Evolutionary conservation across 2,797 vertebrate species (phyloP), one percentile per base, ranked within the genome.

Genomic region (Galago senegalensis): DNA sequence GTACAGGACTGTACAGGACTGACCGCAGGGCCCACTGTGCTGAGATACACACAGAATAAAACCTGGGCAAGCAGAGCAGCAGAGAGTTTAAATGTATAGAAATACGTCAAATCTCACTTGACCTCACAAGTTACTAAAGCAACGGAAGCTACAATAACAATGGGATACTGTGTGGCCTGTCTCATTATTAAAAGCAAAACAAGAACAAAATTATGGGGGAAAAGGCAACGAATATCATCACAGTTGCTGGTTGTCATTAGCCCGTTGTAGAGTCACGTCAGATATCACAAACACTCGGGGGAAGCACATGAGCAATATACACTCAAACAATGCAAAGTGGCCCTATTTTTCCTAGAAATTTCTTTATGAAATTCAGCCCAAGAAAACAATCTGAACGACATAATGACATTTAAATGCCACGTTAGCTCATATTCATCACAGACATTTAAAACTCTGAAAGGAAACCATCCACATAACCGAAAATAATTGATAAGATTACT

Each of bases 141-240:
- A 85, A 85, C 65, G 1, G 31, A 61, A 94, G 81, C 5, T 87
- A 92, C 89, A 92, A 37, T 83, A 70, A 49, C 25, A 87, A 88
- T 58, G 6, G 5, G 34, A 84, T 56, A 58, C 4, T 72, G 40
- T 37, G 7, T n/a, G 82, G 3, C 69, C 21, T 91, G 17, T n/a
- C 87, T 72, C 7, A 67, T 80, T 49, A 65, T n/a, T 93, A 81
- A 89, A 83, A 73, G 34, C 7, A 63, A 94, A 79, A 67, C 4
- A 83, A 65, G 18, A 53, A 34, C 20, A 56, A 14, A 79, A 14
- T 23, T 25, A 75, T 43, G 9, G 25, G 25, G 3, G 31, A 76
- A 49, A 46, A 4, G 5, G 11, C 56, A 37, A 1, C 31, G 25
- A 67, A 23, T 53, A 7, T 49, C 53, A 49, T 3, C 8, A 18